A percentile compares a stretch with the other conserved stretches of the same genome.
phyloP scores from a whole-genome alignment of 2,113 vertebrate species.

The Smithornis capensis region DNA sequence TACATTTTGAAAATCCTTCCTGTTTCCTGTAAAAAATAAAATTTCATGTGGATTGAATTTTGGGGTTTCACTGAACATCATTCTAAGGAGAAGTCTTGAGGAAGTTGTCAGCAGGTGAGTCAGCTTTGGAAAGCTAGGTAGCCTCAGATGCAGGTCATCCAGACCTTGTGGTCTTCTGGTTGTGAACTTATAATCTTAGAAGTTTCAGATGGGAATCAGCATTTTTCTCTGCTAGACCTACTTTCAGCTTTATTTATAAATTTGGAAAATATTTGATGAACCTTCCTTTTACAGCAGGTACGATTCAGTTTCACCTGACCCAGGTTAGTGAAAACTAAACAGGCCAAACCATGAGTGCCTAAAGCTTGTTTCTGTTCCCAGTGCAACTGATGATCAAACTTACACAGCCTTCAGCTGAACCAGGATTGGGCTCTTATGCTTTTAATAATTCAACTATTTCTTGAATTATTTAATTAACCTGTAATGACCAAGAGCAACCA shows the following conservation, averaged over 20 bases:
- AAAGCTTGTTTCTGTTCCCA: background rate
- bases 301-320: background rate
- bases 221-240: background rate
- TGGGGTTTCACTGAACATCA: background rate
- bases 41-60: background rate
- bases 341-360: background rate
- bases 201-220: background rate
- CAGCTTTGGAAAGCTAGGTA: background rate
- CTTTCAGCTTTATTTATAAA: background rate
- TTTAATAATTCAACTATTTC: background rate
- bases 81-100: background rate
- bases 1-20: background rate
- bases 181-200: background rate
- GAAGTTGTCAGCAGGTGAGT: background rate
- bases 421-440: background rate
- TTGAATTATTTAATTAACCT: background rate
- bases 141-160: background rate
- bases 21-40: background rate
- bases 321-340: background rate
- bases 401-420: background rate
- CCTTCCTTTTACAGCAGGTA: background rate
- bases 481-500: background rate
- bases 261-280: background rate
- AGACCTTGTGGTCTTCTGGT: background rate
- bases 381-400: background rate